Base-by-base conservation (phyloP, 2,113 vertebrate genomes). In the Panthera leo region DNA sequence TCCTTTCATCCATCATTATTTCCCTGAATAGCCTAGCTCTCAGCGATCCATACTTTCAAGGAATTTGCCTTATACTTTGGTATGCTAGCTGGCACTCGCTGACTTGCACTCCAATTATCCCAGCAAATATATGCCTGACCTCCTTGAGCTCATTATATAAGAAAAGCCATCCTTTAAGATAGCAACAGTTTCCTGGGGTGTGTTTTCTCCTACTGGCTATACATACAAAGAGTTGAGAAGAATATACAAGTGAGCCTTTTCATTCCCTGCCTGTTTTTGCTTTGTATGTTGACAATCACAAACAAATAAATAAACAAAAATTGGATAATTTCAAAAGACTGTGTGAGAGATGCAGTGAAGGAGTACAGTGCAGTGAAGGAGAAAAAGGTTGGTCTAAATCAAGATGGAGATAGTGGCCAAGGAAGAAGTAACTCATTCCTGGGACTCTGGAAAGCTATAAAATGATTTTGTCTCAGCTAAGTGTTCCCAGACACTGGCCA, bases 51-150 rank as follows among this genome's bases (percentile, higher is more conserved):
- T 78, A 31, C 85, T 80, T 73, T 58, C n/a, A 84, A 97, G 63
- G 70, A 96, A 92, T 92, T 91, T 96, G 48, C 27, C 61, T 97
- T 45, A 91, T 51, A 82, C 10, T 76, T 86, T 82, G 27, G 16
- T 51, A 87, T n/a, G 13, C 11, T 58, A 80, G 25, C n/a, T 89
- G 70, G 82, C 58, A 83, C 10, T 76, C 31, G n/a, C 25, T 45
- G 39, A 3, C 42, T 92, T 84, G n/a, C 45, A 75, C 55, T 61
- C 8, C 55, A 84, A 79, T 92, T 51, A 89, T 42, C 25, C 36
- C 53, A 92, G 55, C 16, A 92, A 31, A 92, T 80, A 94, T 42
- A 94, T 39, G n/a, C 13, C 39, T 63, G 51, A 85, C 36, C 88
- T 85, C 27, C 21, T 48, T 75, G 61, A 86, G 25, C 25, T 82